Conservation (phyloP, 2,797 vertebrate genomes). For the Cuculus canorus region DNA sequence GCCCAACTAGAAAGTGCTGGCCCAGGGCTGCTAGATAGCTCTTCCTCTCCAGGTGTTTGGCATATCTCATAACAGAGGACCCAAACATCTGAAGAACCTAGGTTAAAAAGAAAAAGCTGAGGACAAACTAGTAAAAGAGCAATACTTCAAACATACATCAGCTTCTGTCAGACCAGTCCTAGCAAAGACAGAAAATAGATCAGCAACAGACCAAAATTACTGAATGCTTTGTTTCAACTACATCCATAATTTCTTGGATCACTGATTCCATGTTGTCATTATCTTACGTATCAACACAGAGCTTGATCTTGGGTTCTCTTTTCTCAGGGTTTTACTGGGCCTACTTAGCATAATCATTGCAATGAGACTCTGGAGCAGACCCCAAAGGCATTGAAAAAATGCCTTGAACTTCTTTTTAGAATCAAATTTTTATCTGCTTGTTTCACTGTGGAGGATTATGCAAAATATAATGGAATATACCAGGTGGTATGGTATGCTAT, state of each 20-base stretch:
- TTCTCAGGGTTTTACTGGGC: background rate
- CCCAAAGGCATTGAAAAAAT: background rate
- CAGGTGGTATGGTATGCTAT: background rate
- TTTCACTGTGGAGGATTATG: background rate
- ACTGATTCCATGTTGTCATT: background rate
- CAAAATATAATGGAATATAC: background rate
- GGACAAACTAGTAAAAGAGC: background rate
- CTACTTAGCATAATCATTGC: background rate
- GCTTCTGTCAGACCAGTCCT: background rate
- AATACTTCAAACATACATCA: background rate
- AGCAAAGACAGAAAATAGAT: background rate
- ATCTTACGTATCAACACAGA: background rate
- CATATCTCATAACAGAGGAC: background rate
- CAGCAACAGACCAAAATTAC: background rate
- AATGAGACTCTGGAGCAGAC: background rate
- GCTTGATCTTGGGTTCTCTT: background rate
- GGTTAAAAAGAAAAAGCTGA: background rate
- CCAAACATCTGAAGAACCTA: background rate
- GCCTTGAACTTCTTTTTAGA: background rate
- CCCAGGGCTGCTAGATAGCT: background rate
- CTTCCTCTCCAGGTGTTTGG: background rate
- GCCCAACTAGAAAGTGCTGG: rapidly evolving
- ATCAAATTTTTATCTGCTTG: background rate
- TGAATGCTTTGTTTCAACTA: background rate
- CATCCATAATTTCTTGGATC: background rate